A percentile compares a stretch with the other conserved stretches of the same genome.
Conservation (phyloP, 2,113 vertebrate genomes). For the Xiphias gladius region DNA sequence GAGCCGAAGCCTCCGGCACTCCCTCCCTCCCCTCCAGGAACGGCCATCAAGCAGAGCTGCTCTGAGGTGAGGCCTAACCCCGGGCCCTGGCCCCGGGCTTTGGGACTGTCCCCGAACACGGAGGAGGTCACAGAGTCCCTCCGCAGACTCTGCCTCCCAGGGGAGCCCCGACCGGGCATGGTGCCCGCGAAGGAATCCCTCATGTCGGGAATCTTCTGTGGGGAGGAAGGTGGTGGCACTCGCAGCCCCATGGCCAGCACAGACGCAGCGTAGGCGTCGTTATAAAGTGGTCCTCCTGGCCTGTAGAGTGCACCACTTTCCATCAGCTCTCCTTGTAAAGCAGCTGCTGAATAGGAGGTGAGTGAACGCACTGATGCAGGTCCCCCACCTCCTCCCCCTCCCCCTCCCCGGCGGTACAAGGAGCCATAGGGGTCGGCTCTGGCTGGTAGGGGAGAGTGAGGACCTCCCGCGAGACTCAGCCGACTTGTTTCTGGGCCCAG, state of each 20-base stretch:
- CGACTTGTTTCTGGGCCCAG: conserved; percentile 89
- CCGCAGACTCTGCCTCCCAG: conserved; percentile 92
- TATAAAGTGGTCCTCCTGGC: conserved; percentile 90
- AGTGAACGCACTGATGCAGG: conserved; percentile 91
- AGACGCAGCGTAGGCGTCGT: conserved; percentile 86
- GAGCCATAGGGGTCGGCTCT: conserved; percentile 88
- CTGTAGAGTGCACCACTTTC: conserved; percentile 90
- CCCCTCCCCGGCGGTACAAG: conserved; percentile 86
- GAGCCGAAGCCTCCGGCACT: conserved; percentile 84
- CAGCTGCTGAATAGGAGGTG: conserved; percentile 94
- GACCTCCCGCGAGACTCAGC: conserved; percentile 88
- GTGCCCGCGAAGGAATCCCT: conserved; percentile 89
- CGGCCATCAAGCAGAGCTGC: conserved; percentile 89
- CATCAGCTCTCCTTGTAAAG: conserved; percentile 94
- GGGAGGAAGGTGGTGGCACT: conserved; percentile 90
- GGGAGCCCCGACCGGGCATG: conserved; percentile 92
- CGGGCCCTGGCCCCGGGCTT: conserved; percentile 83
- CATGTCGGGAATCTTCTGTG: conserved; percentile 92
- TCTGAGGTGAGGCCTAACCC: conserved; percentile 85
- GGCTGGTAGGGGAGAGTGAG: conserved; percentile 85
- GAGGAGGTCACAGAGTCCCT: conserved; percentile 92
- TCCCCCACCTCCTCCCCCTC: conserved; percentile 61
- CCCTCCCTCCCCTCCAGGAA: conserved; percentile 85
- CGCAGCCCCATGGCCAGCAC: conserved; percentile 89
- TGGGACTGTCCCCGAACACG: conserved; percentile 92